Evolutionary conservation across 35 echinoderm and acorn worm species (phyloP), one percentile per base, ranked within the genome.

Genomic region (Heliocidaris erythrogramma): DNA sequence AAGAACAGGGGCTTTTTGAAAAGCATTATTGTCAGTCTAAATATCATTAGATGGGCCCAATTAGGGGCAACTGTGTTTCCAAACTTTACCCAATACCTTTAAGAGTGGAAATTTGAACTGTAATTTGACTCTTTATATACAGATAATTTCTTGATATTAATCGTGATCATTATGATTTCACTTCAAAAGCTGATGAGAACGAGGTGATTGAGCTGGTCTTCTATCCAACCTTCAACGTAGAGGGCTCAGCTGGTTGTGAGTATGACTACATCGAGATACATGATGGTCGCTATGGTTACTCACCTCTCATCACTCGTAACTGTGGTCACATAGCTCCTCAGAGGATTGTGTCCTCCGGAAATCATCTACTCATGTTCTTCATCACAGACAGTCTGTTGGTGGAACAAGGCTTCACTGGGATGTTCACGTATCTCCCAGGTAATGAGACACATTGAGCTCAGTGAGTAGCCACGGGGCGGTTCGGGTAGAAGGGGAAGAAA

Each of bases 231-330:
- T 97, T 97, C 84, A 90, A 95, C 32, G 93, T 97, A 65, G 96
- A 97, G 53, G 93, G 85, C 47, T 87, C 93, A 30, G 92, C 95
- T 13, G 61, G 94, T 30, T 97, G 96, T 59, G 56, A 95, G 93
- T 97, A 94, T 47, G 96, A 97, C 88, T 94, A 95, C 47, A 56
- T 97, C 27, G 96, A 97, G 95, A 94, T 97, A 24, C 96, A 95
- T 35, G 96, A 97, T 85, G 96, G 96, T 30, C 94, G 96, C 35
- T 97, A 91, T 48, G 96, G 96, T 13, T 97, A 85, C 95, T 97
- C 96, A 35, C 96, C 96, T 9, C 60, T 97, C 11, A 88, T 97
- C 47, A 93, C 48, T 60, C 78, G 65, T 30, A 31, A 94, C 30
- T 97, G 96, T 48, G 96, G 96, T 9, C 52, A 95, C 31, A 59